These are phyloP conservation scores for Anarrhichthys ocellatus DNA, from an alignment of 2,113 vertebrate species.

Conservation along the genomic window DNA sequence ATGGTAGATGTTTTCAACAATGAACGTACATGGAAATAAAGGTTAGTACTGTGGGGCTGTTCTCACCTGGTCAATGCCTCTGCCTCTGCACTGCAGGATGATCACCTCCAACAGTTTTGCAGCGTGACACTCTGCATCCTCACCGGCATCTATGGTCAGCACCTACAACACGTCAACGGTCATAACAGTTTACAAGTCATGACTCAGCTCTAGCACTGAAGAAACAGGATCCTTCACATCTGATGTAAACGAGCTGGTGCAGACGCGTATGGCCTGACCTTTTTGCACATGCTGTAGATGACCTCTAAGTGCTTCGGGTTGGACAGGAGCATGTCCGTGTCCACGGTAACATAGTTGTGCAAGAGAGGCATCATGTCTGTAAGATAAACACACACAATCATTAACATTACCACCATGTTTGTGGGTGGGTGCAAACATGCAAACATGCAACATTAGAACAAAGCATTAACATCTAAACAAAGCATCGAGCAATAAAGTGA, in stretches of 20 bases:
- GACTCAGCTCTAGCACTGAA: not conserved
- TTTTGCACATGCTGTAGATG: constrained; percentile 98
- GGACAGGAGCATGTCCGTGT: constrained; percentile 92
- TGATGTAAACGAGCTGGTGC: not conserved
- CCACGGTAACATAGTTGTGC: constrained; percentile 98
- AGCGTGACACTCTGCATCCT: constrained; percentile 96
- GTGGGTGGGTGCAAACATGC: not conserved
- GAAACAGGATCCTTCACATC: not conserved
- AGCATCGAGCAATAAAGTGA: not conserved
- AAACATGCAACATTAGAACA: not conserved
- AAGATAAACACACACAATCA: constrained; percentile 24
- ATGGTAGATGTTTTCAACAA: not conserved
- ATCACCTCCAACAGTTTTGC: constrained; percentile 97
- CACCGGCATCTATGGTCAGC: constrained; percentile 90
- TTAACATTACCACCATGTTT: not conserved
- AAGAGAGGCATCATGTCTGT: constrained; percentile 99
- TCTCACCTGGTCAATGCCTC: constrained; percentile 95
- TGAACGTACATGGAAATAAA: not conserved
- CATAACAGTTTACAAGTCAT: not conserved
- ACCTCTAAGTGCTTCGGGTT: constrained; percentile 96
- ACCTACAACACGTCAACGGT: constrained; percentile 82
- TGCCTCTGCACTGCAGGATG: constrained; percentile 94
- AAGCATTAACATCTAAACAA: not conserved
- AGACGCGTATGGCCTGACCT: constrained; percentile 83
- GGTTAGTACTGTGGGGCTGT: not conserved